Percentiles rank a stretch among this genome's conserved stretches.
Evolutionary conservation across 2,888 invertebrate genomes (phyloP).

Genomic region (Drosophila subquinaria): DNA sequence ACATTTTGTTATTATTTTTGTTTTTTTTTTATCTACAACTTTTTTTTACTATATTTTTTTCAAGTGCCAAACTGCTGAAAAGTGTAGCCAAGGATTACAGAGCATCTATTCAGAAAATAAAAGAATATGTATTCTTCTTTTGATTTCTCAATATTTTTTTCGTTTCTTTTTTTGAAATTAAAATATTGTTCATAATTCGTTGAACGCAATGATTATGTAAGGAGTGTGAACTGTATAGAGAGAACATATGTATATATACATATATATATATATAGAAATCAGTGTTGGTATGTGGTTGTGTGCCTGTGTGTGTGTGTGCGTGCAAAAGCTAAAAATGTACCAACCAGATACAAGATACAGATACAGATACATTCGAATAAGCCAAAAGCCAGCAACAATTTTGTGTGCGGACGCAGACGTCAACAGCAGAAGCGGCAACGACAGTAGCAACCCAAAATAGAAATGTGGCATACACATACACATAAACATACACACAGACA

Average conservation of each 20-base stretch:
- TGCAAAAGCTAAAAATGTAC: conserved; percentile 59
- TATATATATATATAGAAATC: conserved; percentile 7
- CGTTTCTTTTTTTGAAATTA: conserved; percentile 19
- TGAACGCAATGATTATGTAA: conserved; percentile 62
- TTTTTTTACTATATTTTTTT: conserved; percentile 45
- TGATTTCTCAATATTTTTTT: conserved; percentile 8
- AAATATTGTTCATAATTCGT: conserved; percentile 20
- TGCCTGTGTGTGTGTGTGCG: conserved; percentile 31
- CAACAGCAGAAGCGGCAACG: conserved; percentile 9
- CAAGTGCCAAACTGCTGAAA: conserved; percentile 40
- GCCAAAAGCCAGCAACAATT: conserved; percentile 44
- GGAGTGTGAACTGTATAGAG: conserved; percentile 39
- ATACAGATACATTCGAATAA: conserved; percentile 38
- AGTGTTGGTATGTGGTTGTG: conserved; percentile 41
- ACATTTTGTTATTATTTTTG: conserved; percentile 11
- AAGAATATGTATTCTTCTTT: neutral
- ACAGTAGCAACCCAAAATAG: conserved; percentile 59
- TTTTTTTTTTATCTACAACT: conserved; percentile 19
- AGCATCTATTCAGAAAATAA: neutral
- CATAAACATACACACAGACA: conserved; percentile 19
- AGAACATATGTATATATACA: neutral
- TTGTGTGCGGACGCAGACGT: conserved; percentile 22
- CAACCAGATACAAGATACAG: conserved; percentile 47
- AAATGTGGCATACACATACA: conserved; percentile 47
- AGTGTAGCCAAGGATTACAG: conserved; percentile 21